Evolutionary conservation across 2,113 vertebrate species (phyloP), one percentile per base, ranked within the genome.

Genomic region (Coturnix japonica): DNA sequence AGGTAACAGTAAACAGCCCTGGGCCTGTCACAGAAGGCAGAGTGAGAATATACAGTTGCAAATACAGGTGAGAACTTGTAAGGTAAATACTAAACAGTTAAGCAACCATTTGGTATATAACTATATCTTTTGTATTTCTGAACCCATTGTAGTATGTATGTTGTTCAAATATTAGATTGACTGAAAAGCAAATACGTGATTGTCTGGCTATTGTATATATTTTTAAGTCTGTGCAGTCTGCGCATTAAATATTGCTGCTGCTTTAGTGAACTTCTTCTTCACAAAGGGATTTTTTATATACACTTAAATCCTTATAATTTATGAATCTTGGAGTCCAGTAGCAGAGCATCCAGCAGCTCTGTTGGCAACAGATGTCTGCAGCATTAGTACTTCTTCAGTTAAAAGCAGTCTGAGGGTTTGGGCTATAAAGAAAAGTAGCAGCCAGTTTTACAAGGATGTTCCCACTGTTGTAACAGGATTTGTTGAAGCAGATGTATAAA

Each of bases 21-120:
- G 95, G 87, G 43, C 94, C 94, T 39, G 90, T 91, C n/a, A 92
- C 95, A 60, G 93, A 89, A 23, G 98, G 98, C 73, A 97, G 95
- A 91, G 97, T 98, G 80, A 98, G 98, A 94, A 95, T 99, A 93
- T 98, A 99, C 95, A 98, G 97, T 83, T 99, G 99, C 94, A 97
- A 97, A 74, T 98, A 98, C 97, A 99, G 98, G 99, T 99, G 94
- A 95, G 35, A 61, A 26, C n/a, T 35, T 82, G 30, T 54, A 31
- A 69, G 54, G 39, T 53, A 74, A 54, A 41, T 13, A 47, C 9
- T 59, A 35, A 71, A 49, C 33, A 0, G 44, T 78, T 54, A 46
- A 79, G 63, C 25, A 69, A 75, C 16, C 25, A 35, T 59, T 64
- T 54, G 14, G 31, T 39, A 33, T 67, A 25, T 19, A 59, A 49